phyloP scores from a whole-genome alignment of 2,113 vertebrate species.

The Tachysurus fulvidraco region DNA sequence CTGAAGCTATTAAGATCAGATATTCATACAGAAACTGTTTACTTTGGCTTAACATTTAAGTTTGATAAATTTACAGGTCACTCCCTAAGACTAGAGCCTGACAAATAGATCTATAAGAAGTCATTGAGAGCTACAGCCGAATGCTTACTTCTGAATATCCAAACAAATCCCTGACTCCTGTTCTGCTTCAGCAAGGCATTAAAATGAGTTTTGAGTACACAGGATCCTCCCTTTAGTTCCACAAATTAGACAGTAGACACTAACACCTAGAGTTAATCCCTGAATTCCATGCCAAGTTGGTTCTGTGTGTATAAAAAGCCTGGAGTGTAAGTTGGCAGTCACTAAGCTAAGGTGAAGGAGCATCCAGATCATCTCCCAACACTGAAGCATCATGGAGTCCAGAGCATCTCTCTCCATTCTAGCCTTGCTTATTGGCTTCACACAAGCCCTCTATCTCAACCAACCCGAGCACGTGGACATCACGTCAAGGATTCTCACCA shows the following conservation, averaged over 20 bases:
- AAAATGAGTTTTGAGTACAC: background rate
- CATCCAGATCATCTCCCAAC: constrained; percentile 27
- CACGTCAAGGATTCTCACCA: too few species aligned
- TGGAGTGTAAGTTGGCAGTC: background rate
- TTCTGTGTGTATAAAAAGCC: constrained; percentile 42
- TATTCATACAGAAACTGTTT: too few species aligned
- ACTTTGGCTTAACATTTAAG: background rate
- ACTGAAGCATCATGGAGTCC: too few species aligned
- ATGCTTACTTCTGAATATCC: background rate
- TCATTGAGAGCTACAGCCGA: background rate
- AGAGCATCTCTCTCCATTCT: too few species aligned
- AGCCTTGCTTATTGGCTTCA: too few species aligned
- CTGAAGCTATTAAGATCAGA: too few species aligned
- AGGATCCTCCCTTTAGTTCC: too few species aligned
- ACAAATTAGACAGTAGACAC: too few species aligned
- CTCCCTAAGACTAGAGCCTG: background rate
- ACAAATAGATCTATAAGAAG: background rate
- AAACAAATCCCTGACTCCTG: background rate
- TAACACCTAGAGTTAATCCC: too few species aligned
- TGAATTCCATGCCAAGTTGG: too few species aligned
- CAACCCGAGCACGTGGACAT: too few species aligned
- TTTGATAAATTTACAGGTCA: background rate
- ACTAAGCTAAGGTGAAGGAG: constrained; percentile 26
- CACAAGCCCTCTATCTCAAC: too few species aligned
- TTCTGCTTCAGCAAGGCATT: background rate